Evolutionary conservation across 2,888 invertebrate species (phyloP).

Genomic region (Operophtera brumata): DNA sequence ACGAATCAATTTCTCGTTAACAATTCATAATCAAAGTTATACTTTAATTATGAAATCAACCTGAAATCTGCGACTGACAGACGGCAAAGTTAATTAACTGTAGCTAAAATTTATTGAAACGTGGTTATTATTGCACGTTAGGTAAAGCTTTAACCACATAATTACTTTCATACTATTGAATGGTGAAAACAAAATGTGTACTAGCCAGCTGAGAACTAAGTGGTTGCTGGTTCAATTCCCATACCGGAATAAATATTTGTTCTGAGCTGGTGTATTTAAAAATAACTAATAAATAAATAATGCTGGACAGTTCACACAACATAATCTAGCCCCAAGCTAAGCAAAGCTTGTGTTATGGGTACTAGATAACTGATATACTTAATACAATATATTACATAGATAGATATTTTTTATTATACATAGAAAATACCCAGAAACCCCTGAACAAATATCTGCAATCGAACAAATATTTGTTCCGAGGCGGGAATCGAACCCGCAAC

Average conservation of each 20-base stretch:
- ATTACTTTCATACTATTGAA: neutral
- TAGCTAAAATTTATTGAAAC: slow-evolving; percentile 3
- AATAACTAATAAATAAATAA: no score
- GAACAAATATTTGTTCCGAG: no score
- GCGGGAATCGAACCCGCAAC: no score
- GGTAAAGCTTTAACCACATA: neutral
- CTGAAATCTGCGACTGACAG: slow-evolving; percentile 17
- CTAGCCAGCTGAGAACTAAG: neutral
- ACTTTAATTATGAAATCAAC: slow-evolving; percentile 12
- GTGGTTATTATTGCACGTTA: neutral
- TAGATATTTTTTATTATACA: no score
- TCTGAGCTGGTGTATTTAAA: neutral
- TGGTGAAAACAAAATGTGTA: neutral
- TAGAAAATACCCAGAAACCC: no score
- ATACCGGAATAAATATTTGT: neutral
- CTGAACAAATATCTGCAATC: no score
- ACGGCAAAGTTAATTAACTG: slow-evolving; percentile 24
- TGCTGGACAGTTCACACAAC: no score
- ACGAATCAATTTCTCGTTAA: slow-evolving; percentile 4
- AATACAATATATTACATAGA: no score
- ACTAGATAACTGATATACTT: no score
- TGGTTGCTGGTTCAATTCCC: neutral
- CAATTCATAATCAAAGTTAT: slow-evolving; percentile 10
- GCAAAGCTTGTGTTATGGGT: no score
- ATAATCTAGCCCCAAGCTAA: no score